These are phyloP conservation scores for Nemurella pictetii DNA, from an alignment of 2,888 invertebrate genomes.

Conservation along the genomic window DNA sequence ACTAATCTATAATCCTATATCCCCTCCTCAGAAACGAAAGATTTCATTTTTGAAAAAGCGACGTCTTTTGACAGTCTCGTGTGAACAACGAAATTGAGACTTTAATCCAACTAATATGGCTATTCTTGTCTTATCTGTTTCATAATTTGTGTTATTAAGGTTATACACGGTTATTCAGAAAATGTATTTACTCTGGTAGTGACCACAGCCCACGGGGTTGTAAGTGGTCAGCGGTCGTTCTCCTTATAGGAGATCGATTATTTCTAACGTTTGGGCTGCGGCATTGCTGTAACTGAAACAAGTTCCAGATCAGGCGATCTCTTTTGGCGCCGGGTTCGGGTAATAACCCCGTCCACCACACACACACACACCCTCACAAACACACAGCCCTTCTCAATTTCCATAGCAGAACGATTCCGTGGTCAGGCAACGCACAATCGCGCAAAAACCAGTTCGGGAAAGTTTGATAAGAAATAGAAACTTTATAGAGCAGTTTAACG, in stretches of 20 bases:
- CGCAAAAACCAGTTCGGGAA: neutral
- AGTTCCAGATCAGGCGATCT: neutral
- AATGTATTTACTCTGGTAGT: neutral
- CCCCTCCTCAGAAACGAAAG: no score
- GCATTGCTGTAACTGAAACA: neutral
- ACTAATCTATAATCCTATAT: constrained; percentile 2
- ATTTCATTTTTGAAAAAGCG: neutral
- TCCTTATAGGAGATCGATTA: neutral
- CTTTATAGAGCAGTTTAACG: no score
- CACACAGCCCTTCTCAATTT: neutral
- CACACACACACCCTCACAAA: no score
- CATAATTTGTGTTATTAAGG: no score
- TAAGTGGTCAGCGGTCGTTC: neutral
- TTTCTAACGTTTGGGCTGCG: neutral
- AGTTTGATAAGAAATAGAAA: neutral
- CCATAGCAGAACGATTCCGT: neutral
- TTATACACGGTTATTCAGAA: neutral
- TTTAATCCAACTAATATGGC: no score
- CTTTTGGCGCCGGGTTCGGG: no score
- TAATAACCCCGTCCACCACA: no score
- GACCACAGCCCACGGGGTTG: neutral
- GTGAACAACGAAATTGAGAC: no score
- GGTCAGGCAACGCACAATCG: neutral
- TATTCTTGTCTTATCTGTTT: no score
- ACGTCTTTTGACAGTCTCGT: no score